Percentiles rank a stretch among this genome's conserved stretches.
These are phyloP conservation scores for Euura lappo DNA, from an alignment of 1,140 invertebrate species.

Conservation along the genomic window DNA sequence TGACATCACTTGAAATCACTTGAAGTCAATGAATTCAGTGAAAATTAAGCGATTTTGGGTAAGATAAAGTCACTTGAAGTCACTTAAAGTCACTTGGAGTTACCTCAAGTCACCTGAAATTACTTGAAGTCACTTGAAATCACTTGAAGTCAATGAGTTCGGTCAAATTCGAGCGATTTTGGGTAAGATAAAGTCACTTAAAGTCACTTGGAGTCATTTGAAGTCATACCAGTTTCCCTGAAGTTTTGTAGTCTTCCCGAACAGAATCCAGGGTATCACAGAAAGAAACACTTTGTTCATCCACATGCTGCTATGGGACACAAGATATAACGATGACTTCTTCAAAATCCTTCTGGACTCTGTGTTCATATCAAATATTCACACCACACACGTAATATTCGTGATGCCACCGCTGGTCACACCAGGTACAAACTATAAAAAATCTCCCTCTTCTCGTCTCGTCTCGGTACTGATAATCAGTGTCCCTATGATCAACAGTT, in stretches of 20 bases:
- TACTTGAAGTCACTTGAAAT: not conserved
- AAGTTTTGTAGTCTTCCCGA: not conserved
- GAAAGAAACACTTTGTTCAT: constrained; percentile 63
- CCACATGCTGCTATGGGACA: constrained; percentile 62
- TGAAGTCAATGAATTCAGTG: not conserved
- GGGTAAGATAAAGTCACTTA: constrained; percentile 3
- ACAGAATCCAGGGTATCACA: constrained; percentile 47
- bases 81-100: too few species aligned
- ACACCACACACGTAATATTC: constrained; percentile 60
- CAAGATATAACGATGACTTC: constrained; percentile 53
- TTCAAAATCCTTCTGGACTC: constrained; percentile 60
- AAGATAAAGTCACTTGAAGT: too few species aligned
- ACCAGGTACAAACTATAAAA: constrained; percentile 44
- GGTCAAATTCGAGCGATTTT: constrained; percentile 14
- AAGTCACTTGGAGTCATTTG: too few species aligned
- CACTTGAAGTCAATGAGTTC: not conserved
- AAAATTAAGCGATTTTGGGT: not conserved
- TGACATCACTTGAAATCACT: too few species aligned
- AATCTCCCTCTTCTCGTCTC: constrained; percentile 43
- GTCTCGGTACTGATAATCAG: constrained; percentile 33
- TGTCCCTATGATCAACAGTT: constrained; percentile 22
- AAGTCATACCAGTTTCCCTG: not conserved
- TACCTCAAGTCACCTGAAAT: too few species aligned
- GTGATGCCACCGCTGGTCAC: constrained; percentile 56
- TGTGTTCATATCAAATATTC: constrained; percentile 60